Percentiles rank a stretch among this genome's conserved stretches.
phyloP scores from a whole-genome alignment of 2,888 invertebrate genomes.

The Pterostichus madidus region DNA sequence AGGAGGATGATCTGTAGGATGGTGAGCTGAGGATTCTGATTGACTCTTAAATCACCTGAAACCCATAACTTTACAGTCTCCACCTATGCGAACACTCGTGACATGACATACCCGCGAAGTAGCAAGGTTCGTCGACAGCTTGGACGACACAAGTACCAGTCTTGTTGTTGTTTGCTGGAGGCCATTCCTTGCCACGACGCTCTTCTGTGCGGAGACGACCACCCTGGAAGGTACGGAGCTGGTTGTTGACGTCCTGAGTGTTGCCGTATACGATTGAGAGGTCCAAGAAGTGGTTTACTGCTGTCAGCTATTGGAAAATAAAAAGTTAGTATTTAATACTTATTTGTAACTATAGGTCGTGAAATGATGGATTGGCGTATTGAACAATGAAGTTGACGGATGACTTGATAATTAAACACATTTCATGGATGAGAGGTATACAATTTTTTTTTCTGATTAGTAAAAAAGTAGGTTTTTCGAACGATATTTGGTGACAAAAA shows the following conservation, averaged over 20 bases:
- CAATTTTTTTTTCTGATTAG: no score
- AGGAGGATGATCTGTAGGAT: constrained; percentile 84
- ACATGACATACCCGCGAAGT: constrained; percentile 82
- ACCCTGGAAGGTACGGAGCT: constrained; percentile 83
- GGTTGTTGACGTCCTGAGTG: constrained; percentile 82
- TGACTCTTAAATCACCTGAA: constrained; percentile 84
- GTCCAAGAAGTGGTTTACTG: constrained; percentile 87
- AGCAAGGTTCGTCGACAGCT: constrained; percentile 85
- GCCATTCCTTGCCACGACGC: constrained; percentile 85
- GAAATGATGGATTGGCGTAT: no score
- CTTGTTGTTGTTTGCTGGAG: constrained; percentile 84
- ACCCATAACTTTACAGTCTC: constrained; percentile 29
- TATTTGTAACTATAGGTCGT: no score
- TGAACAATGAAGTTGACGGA: no score
- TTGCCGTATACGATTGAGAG: constrained; percentile 91
- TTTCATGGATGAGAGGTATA: no score
- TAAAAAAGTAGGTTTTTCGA: no score
- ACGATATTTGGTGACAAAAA: no score
- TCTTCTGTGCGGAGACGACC: constrained; percentile 84
- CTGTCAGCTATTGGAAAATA: constrained; percentile 79
- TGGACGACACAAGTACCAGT: constrained; percentile 84
- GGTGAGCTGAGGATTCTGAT: constrained; percentile 87
- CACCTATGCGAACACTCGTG: not conserved
- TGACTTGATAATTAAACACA: no score
- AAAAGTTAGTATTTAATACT: not conserved